These are phyloP conservation scores for Eugnorisma glareosa DNA, from an alignment of 2,888 invertebrate genomes.

Conservation along the genomic window DNA sequence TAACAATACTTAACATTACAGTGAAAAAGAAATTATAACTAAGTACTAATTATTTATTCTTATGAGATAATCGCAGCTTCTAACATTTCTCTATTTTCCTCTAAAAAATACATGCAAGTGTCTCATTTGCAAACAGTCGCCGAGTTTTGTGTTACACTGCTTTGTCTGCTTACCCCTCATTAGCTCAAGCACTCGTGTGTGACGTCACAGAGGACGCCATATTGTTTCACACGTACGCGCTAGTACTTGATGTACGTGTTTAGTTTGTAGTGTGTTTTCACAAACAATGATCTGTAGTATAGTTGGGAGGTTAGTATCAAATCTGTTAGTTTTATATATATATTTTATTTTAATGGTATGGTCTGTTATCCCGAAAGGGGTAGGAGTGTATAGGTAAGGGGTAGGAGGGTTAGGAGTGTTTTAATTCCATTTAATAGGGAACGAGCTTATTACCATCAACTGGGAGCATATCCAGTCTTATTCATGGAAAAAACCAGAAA, in stretches of 20 bases:
- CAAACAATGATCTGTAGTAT: background rate
- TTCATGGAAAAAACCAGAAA: background rate
- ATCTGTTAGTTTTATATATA: background rate
- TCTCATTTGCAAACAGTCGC: conserved; percentile 56
- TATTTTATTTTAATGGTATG: no score
- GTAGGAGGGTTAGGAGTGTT: background rate
- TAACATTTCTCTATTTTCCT: conserved; percentile 25
- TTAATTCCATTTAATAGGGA: background rate
- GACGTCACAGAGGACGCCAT: conserved; percentile 55
- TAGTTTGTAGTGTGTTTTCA: background rate
- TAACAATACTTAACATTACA: no score
- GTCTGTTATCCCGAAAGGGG: background rate
- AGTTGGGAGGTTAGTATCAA: background rate
- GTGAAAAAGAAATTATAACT: no score
- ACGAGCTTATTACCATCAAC: no score
- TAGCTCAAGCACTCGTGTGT: conserved; percentile 62
- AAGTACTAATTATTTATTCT: background rate
- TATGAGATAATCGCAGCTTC: no score
- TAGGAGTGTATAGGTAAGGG: background rate
- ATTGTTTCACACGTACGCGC: conserved; percentile 47
- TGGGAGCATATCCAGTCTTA: background rate
- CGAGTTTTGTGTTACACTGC: conserved; percentile 47
- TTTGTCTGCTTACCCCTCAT: conserved; percentile 66
- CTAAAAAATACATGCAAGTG: conserved; percentile 41
- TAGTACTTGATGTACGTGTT: conserved; percentile 7